phyloP scores from a whole-genome alignment of 2,888 invertebrate genomes.

The Pheosia gnoma region DNA sequence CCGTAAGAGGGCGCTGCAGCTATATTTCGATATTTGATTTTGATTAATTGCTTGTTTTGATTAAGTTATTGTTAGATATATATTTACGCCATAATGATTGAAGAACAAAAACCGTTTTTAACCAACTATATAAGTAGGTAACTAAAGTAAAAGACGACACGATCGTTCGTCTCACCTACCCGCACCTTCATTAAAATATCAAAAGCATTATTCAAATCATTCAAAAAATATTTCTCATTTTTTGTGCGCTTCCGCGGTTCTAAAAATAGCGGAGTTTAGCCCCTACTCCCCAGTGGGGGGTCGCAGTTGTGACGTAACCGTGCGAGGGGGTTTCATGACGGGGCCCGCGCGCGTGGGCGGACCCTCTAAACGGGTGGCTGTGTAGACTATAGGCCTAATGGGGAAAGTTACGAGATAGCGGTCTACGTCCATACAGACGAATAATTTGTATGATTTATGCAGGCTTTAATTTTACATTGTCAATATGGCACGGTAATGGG shows the following conservation, averaged over 20 bases:
- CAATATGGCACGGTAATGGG: too few species aligned
- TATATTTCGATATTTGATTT: too few species aligned
- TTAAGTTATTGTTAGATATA: too few species aligned
- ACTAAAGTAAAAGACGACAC: too few species aligned
- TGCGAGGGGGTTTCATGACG: slow-evolving; percentile 52
- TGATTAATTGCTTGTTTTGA: too few species aligned
- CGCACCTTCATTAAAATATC: not conserved
- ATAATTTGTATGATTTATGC: slow-evolving; percentile 12
- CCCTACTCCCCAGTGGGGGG: slow-evolving; percentile 19
- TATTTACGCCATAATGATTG: too few species aligned
- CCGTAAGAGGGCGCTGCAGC: too few species aligned
- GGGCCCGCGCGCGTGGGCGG: slow-evolving; percentile 51
- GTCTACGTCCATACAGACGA: slow-evolving; percentile 5
- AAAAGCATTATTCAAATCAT: not conserved
- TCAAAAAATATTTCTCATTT: not conserved
- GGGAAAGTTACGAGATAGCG: slow-evolving; percentile 31
- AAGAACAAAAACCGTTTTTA: too few species aligned
- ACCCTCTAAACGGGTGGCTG: slow-evolving; percentile 14
- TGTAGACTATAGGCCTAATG: slow-evolving; percentile 27
- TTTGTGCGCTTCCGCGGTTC: slow-evolving; percentile 21
- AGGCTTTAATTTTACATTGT: not conserved
- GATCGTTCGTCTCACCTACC: not conserved
- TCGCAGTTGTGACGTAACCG: slow-evolving; percentile 41
- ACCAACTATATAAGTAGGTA: too few species aligned
- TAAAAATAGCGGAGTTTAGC: slow-evolving; percentile 30